Evolutionary conservation across 2,888 invertebrate genomes (phyloP).

Genomic region (Disparrhopalites patrizii): DNA sequence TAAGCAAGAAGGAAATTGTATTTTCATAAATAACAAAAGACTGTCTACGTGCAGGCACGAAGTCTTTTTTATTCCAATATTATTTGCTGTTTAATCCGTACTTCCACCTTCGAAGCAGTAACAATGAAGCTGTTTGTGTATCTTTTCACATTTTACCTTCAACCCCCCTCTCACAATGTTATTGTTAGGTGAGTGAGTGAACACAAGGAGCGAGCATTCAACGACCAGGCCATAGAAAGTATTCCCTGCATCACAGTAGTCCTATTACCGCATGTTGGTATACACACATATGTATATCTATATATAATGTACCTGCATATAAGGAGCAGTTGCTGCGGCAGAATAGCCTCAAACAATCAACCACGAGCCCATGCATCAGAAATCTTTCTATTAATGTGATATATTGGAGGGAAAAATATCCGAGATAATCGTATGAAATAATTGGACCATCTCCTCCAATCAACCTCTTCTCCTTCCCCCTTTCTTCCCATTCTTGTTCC

Average conservation of each 20-base stretch:
- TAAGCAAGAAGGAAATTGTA: constrained; percentile 35
- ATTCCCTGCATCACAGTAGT: too few species aligned
- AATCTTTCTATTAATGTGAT: too few species aligned
- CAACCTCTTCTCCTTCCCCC: neutral
- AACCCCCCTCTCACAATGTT: too few species aligned
- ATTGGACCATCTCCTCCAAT: neutral
- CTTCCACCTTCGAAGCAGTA: constrained; percentile 32
- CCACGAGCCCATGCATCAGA: constrained; percentile 3
- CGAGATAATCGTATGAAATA: constrained; percentile 6
- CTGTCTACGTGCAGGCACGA: constrained; percentile 31
- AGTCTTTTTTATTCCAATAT: constrained; percentile 31
- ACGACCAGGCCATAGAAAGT: too few species aligned
- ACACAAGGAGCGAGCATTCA: too few species aligned
- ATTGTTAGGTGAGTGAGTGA: too few species aligned
- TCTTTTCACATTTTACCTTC: constrained; percentile 19
- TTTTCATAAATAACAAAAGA: constrained; percentile 41
- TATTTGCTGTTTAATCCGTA: constrained; percentile 37
- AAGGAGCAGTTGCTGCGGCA: neutral
- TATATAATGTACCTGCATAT: too few species aligned
- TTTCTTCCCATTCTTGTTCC: neutral
- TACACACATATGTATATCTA: too few species aligned
- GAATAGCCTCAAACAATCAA: constrained; percentile 6
- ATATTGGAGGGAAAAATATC: constrained; percentile 5
- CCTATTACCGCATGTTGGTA: too few species aligned
- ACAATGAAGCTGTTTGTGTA: constrained; percentile 29